Conservation (phyloP, 64 coral and sea anemone species). For the Stichodactyla helianthus region DNA sequence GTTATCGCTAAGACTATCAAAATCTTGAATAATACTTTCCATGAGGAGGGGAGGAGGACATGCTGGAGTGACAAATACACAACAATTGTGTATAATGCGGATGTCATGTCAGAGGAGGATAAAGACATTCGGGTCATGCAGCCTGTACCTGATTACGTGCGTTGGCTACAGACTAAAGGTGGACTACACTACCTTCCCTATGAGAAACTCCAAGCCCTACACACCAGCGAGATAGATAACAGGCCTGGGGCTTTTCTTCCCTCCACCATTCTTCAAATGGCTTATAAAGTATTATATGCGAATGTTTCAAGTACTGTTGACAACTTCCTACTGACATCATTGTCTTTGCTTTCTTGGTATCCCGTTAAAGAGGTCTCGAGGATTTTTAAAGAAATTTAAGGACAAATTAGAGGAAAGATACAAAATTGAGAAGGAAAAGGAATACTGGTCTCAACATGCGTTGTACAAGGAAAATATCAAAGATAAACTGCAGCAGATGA, state of each 20-base stretch:
- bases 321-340: not conserved
- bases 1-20: slow-evolving; percentile 25
- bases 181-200: slow-evolving; percentile 22
- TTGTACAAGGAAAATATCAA: slow-evolving; percentile 20
- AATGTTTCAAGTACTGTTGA: not conserved
- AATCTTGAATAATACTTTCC: slow-evolving; percentile 10
- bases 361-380: not conserved
- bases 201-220: not conserved
- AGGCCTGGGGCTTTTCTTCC: slow-evolving; percentile 19
- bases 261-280: slow-evolving; percentile 16
- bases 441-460: slow-evolving; percentile 19
- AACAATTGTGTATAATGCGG: no score
- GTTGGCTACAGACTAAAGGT: not conserved
- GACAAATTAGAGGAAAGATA: not conserved
- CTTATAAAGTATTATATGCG: not conserved
- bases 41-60: not conserved
- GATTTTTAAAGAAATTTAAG: not conserved
- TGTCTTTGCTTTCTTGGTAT: not conserved
- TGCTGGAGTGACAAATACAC: slow-evolving; percentile 23
- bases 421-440: slow-evolving; percentile 22
- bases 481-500: slow-evolving; percentile 17
- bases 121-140: not conserved
- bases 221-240: not conserved
- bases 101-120: not conserved
- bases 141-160: slow-evolving; percentile 24